phyloP scores from a whole-genome alignment of 2,113 vertebrate species.

The Serinus canaria region DNA sequence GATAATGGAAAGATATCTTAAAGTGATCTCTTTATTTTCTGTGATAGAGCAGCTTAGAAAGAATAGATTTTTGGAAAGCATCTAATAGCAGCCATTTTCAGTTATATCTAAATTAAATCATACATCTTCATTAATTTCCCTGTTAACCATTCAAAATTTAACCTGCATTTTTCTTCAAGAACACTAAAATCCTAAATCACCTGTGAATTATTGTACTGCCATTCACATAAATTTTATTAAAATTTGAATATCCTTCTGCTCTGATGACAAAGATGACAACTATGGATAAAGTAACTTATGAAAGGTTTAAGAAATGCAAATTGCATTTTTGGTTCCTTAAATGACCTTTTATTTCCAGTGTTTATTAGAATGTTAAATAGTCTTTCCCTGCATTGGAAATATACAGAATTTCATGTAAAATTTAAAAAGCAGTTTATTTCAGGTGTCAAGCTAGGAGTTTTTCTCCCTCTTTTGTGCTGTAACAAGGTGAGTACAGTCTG shows the following conservation, averaged over 20 bases:
- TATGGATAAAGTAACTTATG: background rate
- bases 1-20: conserved; percentile 14
- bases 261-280: background rate
- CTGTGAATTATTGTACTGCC: background rate
- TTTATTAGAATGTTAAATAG: background rate
- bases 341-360: background rate
- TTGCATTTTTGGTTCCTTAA: background rate
- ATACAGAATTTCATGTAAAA: background rate
- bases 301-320: background rate
- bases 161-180: background rate
- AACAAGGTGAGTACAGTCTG: background rate
- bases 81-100: background rate
- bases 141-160: background rate
- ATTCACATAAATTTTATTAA: background rate
- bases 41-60: conserved; percentile 18
- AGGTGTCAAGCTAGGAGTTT: background rate
- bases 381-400: background rate
- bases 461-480: background rate
- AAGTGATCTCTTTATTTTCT: conserved; percentile 53
- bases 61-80: conserved; percentile 23
- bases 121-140: background rate
- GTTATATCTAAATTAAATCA: conserved; percentile 29
- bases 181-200: background rate
- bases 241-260: background rate
- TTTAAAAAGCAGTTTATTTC: background rate